These are phyloP conservation scores for Orthonevra nobilis DNA, from an alignment of 2,888 invertebrate species.

Conservation along the genomic window DNA sequence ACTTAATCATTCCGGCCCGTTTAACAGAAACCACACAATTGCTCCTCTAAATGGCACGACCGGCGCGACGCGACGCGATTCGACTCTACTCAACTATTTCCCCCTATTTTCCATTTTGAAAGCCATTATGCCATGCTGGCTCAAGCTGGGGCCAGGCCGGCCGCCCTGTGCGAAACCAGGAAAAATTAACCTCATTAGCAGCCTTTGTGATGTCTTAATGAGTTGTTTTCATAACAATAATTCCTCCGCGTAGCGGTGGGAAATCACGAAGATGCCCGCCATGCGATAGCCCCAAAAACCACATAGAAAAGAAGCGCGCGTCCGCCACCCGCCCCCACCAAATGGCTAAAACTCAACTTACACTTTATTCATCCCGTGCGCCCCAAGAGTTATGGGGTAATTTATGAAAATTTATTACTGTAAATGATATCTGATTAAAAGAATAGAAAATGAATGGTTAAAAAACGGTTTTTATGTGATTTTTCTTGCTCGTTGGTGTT, in stretches of 20 bases:
- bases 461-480: slow-evolving; percentile 47
- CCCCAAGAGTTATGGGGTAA: slow-evolving; percentile 58
- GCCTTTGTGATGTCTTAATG: slow-evolving; percentile 72
- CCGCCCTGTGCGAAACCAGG: slow-evolving; percentile 30
- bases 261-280: slow-evolving; percentile 62
- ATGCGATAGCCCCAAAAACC: slow-evolving; percentile 44
- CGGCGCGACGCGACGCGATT: slow-evolving; percentile 10
- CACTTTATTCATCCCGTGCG: slow-evolving; percentile 51
- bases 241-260: slow-evolving; percentile 35
- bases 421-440: slow-evolving; percentile 68
- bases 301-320: slow-evolving; percentile 11
- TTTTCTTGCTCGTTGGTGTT: slow-evolving; percentile 22
- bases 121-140: neutral
- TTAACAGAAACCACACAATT: slow-evolving; percentile 54
- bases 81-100: slow-evolving; percentile 16
- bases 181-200: slow-evolving; percentile 71
- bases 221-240: slow-evolving; percentile 68
- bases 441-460: slow-evolving; percentile 49
- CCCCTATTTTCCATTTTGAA: slow-evolving; percentile 24
- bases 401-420: slow-evolving; percentile 69
- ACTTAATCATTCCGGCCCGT: slow-evolving; percentile 54
- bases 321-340: neutral
- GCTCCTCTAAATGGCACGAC: slow-evolving; percentile 47
- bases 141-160: neutral
- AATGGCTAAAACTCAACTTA: slow-evolving; percentile 43